Conservation (phyloP, 2,888 invertebrate genomes). For the Biston stratarius region DNA sequence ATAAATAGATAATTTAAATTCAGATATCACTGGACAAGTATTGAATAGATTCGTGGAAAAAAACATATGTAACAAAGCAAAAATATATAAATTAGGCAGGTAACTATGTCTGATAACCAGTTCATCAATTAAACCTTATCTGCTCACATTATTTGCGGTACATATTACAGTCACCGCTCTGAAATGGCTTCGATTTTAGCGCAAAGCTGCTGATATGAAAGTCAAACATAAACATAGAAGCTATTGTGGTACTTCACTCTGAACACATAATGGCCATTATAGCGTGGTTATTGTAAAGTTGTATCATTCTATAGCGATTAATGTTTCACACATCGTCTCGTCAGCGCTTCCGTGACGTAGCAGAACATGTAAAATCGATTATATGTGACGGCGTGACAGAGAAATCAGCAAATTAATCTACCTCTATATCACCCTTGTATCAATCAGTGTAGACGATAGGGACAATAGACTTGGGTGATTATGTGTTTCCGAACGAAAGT, state of each 20-base stretch:
- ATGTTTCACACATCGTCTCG: conserved; percentile 27
- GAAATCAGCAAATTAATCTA: conserved; percentile 32
- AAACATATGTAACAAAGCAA: conserved; percentile 32
- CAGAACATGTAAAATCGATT: conserved; percentile 44
- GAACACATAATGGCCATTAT: conserved; percentile 35
- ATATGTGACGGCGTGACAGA: conserved; percentile 22
- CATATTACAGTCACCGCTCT: conserved; percentile 40
- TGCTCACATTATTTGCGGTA: conserved; percentile 43
- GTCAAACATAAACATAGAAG: conserved; percentile 44
- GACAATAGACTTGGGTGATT: conserved; percentile 15
- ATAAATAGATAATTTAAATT: no score
- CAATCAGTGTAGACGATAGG: conserved; percentile 32
- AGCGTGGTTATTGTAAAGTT: conserved; percentile 22
- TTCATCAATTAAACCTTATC: conserved; percentile 47
- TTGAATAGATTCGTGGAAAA: background rate
- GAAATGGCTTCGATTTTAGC: conserved; percentile 48
- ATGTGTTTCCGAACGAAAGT: background rate
- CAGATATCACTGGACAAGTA: background rate
- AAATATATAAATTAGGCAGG: conserved; percentile 40
- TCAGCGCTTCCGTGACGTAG: conserved; percentile 30
- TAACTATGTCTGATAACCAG: conserved; percentile 32
- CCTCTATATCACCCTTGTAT: conserved; percentile 20
- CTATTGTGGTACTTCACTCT: conserved; percentile 40
- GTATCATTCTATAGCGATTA: conserved; percentile 39
- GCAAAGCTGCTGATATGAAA: conserved; percentile 44